A percentile compares a stretch with the other conserved stretches of the same genome.
Evolutionary conservation across 92 coral and sea anemone species (phyloP).

Genomic region (Phymanthus crucifer): DNA sequence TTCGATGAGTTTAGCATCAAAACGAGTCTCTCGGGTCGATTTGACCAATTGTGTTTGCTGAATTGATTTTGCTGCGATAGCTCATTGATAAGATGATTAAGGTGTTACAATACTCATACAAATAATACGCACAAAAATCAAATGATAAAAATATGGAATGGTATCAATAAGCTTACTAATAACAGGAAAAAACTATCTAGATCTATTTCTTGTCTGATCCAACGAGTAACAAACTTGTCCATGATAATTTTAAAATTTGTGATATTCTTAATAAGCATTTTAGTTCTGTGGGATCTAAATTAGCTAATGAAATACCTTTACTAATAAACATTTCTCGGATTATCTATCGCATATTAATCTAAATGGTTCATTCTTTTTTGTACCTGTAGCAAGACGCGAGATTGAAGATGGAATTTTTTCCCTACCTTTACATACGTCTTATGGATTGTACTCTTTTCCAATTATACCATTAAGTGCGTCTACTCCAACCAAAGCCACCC

Average conservation of each 20-base stretch:
- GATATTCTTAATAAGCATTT: slow-evolving; percentile 44
- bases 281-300: slow-evolving; percentile 43
- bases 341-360: slow-evolving; percentile 25
- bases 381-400: slow-evolving; percentile 23
- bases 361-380: slow-evolving; percentile 10
- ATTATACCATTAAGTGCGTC: background rate
- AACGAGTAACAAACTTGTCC: slow-evolving; percentile 8
- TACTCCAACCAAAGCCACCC: too few relatives aligned
- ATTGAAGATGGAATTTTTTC: slow-evolving; percentile 20
- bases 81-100: too few relatives aligned
- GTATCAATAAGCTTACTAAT: slow-evolving; percentile 1
- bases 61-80: too few relatives aligned
- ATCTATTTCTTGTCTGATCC: slow-evolving; percentile 15
- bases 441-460: background rate
- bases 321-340: slow-evolving; percentile 24
- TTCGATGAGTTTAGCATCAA: too few relatives aligned
- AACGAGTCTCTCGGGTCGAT: too few relatives aligned
- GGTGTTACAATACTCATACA: too few relatives aligned
- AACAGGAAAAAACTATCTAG: background rate
- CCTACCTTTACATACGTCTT: background rate
- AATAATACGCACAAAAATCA: slow-evolving; percentile 3
- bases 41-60: too few relatives aligned
- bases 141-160: slow-evolving; percentile 31
- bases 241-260: slow-evolving; percentile 9
- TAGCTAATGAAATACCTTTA: slow-evolving; percentile 36